Evolutionary conservation across 2,888 invertebrate species (phyloP), one percentile per base, ranked within the genome.

Genomic region (Galerucella nymphaeae): DNA sequence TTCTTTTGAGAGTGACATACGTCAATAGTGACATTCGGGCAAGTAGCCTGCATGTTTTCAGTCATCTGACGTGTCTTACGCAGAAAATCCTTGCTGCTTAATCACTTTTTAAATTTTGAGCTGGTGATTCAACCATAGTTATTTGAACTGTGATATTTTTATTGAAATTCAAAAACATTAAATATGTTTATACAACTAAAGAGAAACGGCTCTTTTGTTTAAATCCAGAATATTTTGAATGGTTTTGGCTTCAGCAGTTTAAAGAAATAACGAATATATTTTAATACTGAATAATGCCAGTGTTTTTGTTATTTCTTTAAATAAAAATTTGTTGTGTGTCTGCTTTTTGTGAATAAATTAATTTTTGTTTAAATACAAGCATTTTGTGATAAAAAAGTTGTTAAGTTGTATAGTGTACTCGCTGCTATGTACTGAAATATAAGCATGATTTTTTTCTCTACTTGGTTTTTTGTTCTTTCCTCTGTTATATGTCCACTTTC

Each of bases 371-470:
- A 59, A 16, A 65, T n/a, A 59, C 13, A 65, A 76, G 75, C 75
- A 75, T 74, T 71, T 75, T 73, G 71, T 16, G 53, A 45, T 53
- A 53, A 9, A 16, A n/a, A 23, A 50, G 4, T n/a, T 76, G 74
- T 74, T 48, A 71, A 71, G 63, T 61, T 42, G 30, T 71, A 63
- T 13, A 72, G 66, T 76, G 73, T 75, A 70, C 79, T 80, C 79
- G 77, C 77, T 75, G 78, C 79, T 58, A 63, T 82, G 75, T 79
- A 76, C n/a, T 76, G 78, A 82, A 80, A 81, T 81, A 82, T 82
- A 81, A 80, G 82, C 83, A 83, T 83, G 83, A 78, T 76, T 69
- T 71, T 68, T 77, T 72, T 77, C 71, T 76, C 70, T 76, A 75
- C 71, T 77, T 81, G 72, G 79, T 80, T 79, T 79, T 81, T 82